A percentile compares a stretch with the other conserved stretches of the same genome.
These are phyloP conservation scores for Aepyceros melampus DNA, from an alignment of 2,113 vertebrate species.

Conservation along the genomic window DNA sequence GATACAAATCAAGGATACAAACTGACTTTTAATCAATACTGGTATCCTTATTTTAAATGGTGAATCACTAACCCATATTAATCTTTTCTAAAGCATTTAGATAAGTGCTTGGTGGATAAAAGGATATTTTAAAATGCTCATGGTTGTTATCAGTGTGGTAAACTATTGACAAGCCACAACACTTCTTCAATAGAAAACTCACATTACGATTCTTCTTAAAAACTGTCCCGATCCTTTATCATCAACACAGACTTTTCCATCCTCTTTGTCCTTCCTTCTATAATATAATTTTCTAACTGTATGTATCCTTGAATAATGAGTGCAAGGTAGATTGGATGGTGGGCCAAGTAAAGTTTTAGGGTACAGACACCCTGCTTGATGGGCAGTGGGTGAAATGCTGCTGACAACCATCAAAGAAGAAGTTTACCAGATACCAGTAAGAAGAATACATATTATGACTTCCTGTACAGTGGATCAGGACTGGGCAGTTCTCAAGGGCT, in stretches of 20 bases:
- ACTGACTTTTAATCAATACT: background rate
- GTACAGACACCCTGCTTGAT: background rate
- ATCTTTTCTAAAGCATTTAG: background rate
- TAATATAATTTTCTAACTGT: background rate
- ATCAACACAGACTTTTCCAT: background rate
- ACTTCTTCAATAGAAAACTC: background rate
- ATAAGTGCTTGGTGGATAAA: background rate
- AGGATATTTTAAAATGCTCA: background rate
- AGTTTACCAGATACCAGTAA: background rate
- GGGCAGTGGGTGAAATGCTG: background rate
- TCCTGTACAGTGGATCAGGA: background rate
- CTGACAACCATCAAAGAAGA: background rate
- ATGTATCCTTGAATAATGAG: background rate
- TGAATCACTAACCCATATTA: background rate
- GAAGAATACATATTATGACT: background rate
- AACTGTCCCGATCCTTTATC: background rate
- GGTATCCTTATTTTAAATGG: background rate
- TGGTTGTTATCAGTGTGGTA: background rate
- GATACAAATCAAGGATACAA: background rate
- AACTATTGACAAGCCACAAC: background rate
- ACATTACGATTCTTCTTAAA: background rate
- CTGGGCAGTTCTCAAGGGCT: background rate
- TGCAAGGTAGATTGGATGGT: background rate
- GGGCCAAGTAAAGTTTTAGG: background rate
- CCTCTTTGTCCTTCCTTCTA: background rate